Base-by-base conservation (phyloP, 2,888 invertebrate species). In the Plutella xylostella region DNA sequence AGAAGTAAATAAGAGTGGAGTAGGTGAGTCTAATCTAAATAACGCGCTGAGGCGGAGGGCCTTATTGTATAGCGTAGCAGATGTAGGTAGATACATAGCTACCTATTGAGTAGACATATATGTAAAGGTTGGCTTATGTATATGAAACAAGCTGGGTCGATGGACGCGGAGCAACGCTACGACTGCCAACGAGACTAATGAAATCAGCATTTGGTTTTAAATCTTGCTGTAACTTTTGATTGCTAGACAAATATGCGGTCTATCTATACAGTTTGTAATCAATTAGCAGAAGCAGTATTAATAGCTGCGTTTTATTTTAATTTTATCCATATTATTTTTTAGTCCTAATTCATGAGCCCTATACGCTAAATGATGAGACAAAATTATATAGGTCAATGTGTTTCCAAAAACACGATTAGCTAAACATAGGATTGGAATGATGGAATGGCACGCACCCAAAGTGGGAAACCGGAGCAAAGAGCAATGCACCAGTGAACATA, bases 381-480 rank as follows among this genome's bases (percentile, higher is more conserved):
- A n/a, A n/a, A n/a, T n/a, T n/a, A n/a, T n/a, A n/a, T n/a, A n/a
- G n/a, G n/a, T n/a, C n/a, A n/a, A n/a, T n/a, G n/a, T n/a, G n/a
- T n/a, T n/a, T n/a, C n/a, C n/a, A n/a, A n/a, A n/a, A n/a, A n/a
- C n/a, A n/a, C n/a, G n/a, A n/a, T n/a, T n/a, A n/a, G n/a, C n/a
- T n/a, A n/a, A n/a, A n/a, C n/a, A n/a, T n/a, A n/a, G n/a, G n/a
- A n/a, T n/a, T n/a, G n/a, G n/a, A n/a, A n/a, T n/a, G n/a, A n/a
- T n/a, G 58, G 56, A 61, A 64, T 65, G 65, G 65, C 66, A 64
- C 60, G 58, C 61, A 61, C 61, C 63, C 61, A 62, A 58, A 55
- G 55, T 52, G 57, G 55, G 56, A 56, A 48, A 48, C 43, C 45
- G 43, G 48, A 48, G 37, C 45, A 48, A 48, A 48, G 45, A 33